phyloP scores from a whole-genome alignment of 2,888 invertebrate species.

The Limnephilus marmoratus region DNA sequence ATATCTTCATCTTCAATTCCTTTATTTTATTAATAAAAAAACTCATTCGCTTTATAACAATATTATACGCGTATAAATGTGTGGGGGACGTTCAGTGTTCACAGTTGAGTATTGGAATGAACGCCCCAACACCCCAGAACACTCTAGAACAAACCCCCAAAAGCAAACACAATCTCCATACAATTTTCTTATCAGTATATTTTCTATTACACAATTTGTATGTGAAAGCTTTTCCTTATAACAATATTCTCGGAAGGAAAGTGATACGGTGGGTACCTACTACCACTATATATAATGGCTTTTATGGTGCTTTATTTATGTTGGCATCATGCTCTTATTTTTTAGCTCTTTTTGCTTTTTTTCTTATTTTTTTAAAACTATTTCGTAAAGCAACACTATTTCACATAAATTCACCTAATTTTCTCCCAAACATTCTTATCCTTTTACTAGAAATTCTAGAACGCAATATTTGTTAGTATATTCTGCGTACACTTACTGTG shows the following conservation, averaged over 20 bases:
- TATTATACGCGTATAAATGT: neutral
- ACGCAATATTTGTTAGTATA: too few species aligned
- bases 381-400: neutral
- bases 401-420: neutral
- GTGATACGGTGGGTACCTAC: slow-evolving; percentile 9
- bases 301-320: neutral
- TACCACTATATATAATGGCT: neutral
- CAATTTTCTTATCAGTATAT: slow-evolving; percentile 59
- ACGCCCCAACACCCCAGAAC: neutral
- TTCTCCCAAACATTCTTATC: neutral
- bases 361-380: neutral
- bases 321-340: neutral
- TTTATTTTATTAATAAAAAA: neutral
- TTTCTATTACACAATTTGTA: slow-evolving; percentile 57
- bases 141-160: slow-evolving; percentile 22
- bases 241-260: slow-evolving; percentile 42
- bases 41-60: neutral
- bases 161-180: slow-evolving; percentile 43
- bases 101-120: neutral
- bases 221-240: slow-evolving; percentile 35
- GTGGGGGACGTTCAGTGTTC: neutral
- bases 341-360: neutral
- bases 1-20: neutral
- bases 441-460: neutral
- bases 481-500: too few species aligned